Evolutionary conservation across 2,113 vertebrate species (phyloP), one percentile per base, ranked within the genome.

Genomic region (Amazona vittata): DNA sequence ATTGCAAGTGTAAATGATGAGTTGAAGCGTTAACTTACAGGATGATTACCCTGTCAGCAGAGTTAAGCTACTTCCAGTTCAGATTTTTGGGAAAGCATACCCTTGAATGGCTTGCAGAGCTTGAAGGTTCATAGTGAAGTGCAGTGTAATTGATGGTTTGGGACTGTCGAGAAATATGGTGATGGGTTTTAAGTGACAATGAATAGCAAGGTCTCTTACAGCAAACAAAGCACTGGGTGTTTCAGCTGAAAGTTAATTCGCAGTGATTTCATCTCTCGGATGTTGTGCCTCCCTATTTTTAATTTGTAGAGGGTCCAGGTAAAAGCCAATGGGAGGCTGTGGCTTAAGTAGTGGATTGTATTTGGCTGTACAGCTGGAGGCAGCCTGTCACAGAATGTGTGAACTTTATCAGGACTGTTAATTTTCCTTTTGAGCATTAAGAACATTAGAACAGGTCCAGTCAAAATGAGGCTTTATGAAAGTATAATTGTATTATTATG

Each of bases 351-450:
- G 14, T 57, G 37, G 11, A 20, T 85, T 73, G 22, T 52, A 65
- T 65, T 44, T 5, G 3, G 22, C 39, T 39, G 5, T 49, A n/a
- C 16, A 64, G 43, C 39, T 86, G 55, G 28, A 70, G 63, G 28
- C 19, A 83, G 9, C 29, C 44, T 73, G 2, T 37, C 5, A 12
- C 0, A 1, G 33, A 73, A 47, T 0, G 0, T 10, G 7, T 44
- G 44, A 57, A 52, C 9, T 57, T 62, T 14, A 41, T 44, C 28
- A 39, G 35, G 41, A 29, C 28, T 43, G 15, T 71, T 46, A 21
- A 18, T 63, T 74, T 79, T 81, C 9, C 5, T 77, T 74, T 60
- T 53, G 26, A 86, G 20, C n/a, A 49, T 6, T 47, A 87, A 57
- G n/a, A 62, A 28, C 9, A 10, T 55, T 43, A 78, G 20, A 83